Evolutionary conservation across 2,797 vertebrate species (phyloP), one percentile per base, ranked within the genome.

Genomic region (Sarcophilus harrisii): DNA sequence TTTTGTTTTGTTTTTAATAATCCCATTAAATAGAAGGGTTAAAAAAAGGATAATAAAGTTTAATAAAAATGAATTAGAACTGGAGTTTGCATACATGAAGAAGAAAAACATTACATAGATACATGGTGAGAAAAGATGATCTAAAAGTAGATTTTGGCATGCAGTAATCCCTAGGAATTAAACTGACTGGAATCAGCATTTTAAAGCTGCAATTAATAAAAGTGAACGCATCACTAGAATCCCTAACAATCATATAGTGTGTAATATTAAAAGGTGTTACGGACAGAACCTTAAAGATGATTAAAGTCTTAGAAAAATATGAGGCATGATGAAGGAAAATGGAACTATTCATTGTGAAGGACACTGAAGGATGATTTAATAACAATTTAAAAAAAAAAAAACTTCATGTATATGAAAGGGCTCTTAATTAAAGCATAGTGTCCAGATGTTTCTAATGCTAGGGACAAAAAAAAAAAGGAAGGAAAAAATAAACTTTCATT

Each of bases 1-100:
- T 49, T 49, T 49, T 49, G 49, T 49, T 52, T 52, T 52, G 4
- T 92, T 49, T 93, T 92, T 90, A 95, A 24, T 92, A 91, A 93
- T 89, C 57, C 96, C 94, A 93, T 73, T 92, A 93, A 97, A 95
- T 13, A 57, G 45, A 96, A 97, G 73, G 54, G 49, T 66, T 9
- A 96, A 94, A 95, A 27, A 57, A 94, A 90, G 87, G 60, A 96
- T 30, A 45, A 32, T 89, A 94, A 94, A 94, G 30, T 90, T 8
- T 92, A 96, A 92, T 4, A 21, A 89, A 95, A 38, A 14, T 59
- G 52, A 94, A 45, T 29, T 92, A 45, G 96, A 28, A 8, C n/a
- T 12, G 81, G 93, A 94, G 30, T 93, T 29, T 87, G 4, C 90
- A 13, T 60, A 95, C 91, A 95, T 95, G 10, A 55, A 11, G 38